A percentile compares a stretch with the other conserved stretches of the same genome.
Conservation (phyloP, 2,888 invertebrate species). For the Troglohyphantes excavatus region DNA sequence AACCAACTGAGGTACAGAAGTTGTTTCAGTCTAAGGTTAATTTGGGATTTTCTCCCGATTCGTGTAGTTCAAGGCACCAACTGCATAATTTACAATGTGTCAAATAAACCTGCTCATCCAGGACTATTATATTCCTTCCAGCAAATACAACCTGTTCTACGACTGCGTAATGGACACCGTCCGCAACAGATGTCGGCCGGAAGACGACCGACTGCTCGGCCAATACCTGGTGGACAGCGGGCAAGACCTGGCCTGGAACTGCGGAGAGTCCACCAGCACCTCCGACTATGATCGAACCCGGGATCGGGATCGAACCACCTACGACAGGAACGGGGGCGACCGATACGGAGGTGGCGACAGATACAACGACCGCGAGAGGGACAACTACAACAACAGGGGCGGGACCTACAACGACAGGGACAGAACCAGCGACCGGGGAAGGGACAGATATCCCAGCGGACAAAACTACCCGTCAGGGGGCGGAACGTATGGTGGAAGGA, state of each 20-base stretch:
- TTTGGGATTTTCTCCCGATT: too few relatives aligned
- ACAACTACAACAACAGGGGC: background rate
- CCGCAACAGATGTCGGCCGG: conserved; percentile 47
- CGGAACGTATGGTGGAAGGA: background rate
- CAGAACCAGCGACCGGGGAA: background rate
- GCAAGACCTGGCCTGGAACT: conserved; percentile 72
- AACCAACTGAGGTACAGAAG: too few relatives aligned
- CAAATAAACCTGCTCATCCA: too few relatives aligned
- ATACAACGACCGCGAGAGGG: conserved; percentile 29
- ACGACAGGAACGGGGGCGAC: background rate
- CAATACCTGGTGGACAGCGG: conserved; percentile 72
- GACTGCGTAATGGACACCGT: conserved; percentile 63
- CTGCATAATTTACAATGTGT: too few relatives aligned
- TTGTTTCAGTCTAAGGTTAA: too few relatives aligned
- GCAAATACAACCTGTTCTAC: conserved; percentile 68
- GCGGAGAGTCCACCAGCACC: conserved; percentile 33
- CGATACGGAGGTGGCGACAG: conserved; percentile 7
- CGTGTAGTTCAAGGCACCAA: too few relatives aligned
- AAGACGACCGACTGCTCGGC: conserved; percentile 51
- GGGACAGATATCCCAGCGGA: conserved; percentile 16
- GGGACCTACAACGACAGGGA: background rate
- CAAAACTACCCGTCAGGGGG: background rate
- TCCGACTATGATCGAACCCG: background rate
- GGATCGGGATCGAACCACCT: background rate
- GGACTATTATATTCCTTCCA: background rate